Percentiles rank a stretch among this genome's conserved stretches.
These are phyloP conservation scores for Sebastes goodei DNA, from an alignment of 2,797 vertebrate genomes.

Conservation along the genomic window DNA sequence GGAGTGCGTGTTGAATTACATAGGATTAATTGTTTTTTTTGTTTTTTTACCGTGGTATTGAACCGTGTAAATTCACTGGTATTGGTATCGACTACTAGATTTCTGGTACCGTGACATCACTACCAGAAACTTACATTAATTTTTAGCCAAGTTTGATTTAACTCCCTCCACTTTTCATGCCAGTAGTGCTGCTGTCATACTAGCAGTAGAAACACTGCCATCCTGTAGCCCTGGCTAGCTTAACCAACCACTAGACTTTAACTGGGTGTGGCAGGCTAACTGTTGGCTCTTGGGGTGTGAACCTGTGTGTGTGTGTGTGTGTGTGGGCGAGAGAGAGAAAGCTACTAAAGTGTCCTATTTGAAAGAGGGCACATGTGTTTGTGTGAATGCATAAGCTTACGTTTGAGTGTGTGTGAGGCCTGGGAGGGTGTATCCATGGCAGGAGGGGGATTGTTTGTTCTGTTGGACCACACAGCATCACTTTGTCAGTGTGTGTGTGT, in stretches of 20 bases:
- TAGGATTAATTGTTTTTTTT: too few species aligned
- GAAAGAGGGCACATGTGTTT: background rate
- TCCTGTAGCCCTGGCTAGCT: background rate
- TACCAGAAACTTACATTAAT: background rate
- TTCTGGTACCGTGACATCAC: too few species aligned
- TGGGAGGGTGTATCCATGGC: slow-evolving; percentile 31
- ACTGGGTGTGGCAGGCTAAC: slow-evolving; percentile 58
- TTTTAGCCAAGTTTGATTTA: background rate
- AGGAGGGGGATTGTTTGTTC: slow-evolving; percentile 51
- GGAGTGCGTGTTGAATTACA: too few species aligned
- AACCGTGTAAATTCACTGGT: too few species aligned
- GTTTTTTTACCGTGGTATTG: too few species aligned
- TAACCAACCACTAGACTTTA: slow-evolving; percentile 31
- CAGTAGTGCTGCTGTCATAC: background rate
- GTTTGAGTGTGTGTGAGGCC: slow-evolving; percentile 3
- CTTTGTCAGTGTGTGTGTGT: background rate
- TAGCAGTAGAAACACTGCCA: slow-evolving; percentile 6
- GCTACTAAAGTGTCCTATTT: slow-evolving; percentile 11
- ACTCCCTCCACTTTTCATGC: background rate
- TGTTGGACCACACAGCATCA: slow-evolving; percentile 70
- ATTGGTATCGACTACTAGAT: too few species aligned
- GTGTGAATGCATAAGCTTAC: background rate
- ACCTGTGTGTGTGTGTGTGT: background rate
- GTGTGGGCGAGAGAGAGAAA: background rate
- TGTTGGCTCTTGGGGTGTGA: slow-evolving; percentile 20